Conservation (phyloP, 53 echinoderm and acorn worm genomes). For the Crossaster papposus region DNA sequence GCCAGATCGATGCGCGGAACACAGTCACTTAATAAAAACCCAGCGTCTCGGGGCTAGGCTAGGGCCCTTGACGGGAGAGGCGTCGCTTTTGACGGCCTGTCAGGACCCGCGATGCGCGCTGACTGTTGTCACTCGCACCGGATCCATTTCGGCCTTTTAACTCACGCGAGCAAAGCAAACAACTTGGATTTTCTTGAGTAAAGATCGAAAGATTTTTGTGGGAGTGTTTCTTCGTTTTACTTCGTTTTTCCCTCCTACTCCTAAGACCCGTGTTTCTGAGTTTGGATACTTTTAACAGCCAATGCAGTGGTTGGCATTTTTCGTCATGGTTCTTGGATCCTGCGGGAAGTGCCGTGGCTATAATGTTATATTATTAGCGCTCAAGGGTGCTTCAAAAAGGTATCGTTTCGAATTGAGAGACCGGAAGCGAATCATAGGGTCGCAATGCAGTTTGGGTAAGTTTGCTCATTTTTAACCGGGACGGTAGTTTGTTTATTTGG, state of each 20-base stretch:
- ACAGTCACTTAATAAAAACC: not conserved
- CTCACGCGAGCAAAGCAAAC: slow-evolving; percentile 9
- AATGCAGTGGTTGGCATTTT: too few species aligned
- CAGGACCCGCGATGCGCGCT: not conserved
- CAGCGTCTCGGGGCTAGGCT: not conserved
- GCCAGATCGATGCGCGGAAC: not conserved
- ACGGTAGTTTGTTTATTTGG: too few species aligned
- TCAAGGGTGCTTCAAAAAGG: too few species aligned
- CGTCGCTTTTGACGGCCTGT: not conserved
- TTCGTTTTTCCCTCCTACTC: not conserved
- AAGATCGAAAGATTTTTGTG: not conserved
- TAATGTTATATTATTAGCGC: too few species aligned
- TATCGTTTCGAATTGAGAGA: too few species aligned
- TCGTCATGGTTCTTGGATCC: too few species aligned
- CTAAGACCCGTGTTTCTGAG: not conserved
- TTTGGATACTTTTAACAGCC: too few species aligned
- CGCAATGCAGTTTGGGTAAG: too few species aligned
- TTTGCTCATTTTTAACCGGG: too few species aligned
- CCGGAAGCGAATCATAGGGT: too few species aligned
- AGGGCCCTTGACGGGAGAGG: not conserved
- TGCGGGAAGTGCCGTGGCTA: too few species aligned
- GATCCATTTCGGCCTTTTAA: slow-evolving; percentile 1
- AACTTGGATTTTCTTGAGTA: not conserved
- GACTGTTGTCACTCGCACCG: not conserved
- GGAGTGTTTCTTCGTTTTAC: not conserved